Percentiles rank a stretch among this genome's conserved stretches.
phyloP scores from a whole-genome alignment of 1,140 invertebrate genomes.

The Daktulosphaira vitifoliae region DNA sequence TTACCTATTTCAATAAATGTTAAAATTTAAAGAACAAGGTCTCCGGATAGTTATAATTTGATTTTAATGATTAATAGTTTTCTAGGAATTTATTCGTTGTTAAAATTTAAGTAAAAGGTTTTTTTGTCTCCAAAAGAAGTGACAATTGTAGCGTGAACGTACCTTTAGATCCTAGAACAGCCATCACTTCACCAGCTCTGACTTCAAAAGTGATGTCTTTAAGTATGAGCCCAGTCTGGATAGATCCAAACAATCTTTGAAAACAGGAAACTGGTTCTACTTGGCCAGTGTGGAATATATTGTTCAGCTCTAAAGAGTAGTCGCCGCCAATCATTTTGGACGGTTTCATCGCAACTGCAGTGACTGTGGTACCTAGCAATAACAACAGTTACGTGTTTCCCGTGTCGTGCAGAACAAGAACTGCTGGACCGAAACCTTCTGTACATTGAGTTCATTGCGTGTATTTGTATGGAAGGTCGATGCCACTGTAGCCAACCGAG shows the following conservation, averaged over 20 bases:
- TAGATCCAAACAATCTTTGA: constrained; percentile 64
- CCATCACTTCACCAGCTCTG: constrained; percentile 82
- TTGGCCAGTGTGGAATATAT: constrained; percentile 81
- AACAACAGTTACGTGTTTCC: constrained; percentile 5
- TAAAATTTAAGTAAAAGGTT: no score
- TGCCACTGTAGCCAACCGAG: constrained; percentile 25
- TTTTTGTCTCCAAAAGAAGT: no score
- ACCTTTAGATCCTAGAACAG: constrained; percentile 86
- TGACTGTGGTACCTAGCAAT: no score
- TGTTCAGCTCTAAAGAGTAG: constrained; percentile 75
- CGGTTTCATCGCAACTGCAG: constrained; percentile 20
- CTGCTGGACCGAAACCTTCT: constrained; percentile 32
- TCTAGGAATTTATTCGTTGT: no score
- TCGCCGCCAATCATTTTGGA: constrained; percentile 63
- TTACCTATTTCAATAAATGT: no score
- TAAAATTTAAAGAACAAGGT: no score
- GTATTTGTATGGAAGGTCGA: constrained; percentile 13
- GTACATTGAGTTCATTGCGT: not conserved
- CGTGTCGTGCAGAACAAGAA: constrained; percentile 24
- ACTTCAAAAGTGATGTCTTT: constrained; percentile 85
- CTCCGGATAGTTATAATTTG: no score
- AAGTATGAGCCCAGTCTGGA: constrained; percentile 72
- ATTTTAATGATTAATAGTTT: no score
- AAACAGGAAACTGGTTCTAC: constrained; percentile 69
- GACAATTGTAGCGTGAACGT: no score